Base-by-base conservation (phyloP, 2,797 vertebrate species). In the Sebastes diaconus region DNA sequence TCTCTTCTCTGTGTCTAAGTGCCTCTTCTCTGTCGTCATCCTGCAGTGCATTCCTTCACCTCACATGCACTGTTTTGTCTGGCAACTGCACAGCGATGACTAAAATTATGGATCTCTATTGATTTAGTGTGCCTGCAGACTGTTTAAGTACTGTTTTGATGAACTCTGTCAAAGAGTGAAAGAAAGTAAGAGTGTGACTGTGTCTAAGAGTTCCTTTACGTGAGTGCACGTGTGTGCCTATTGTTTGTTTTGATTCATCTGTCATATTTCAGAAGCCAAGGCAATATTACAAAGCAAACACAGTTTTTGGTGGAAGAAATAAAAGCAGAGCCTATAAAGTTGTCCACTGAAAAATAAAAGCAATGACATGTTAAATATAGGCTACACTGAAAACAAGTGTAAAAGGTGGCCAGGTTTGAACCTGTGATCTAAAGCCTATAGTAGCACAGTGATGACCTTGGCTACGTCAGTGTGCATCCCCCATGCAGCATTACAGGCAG, bases 191-290 rank as follows among this genome's bases (percentile, higher is more conserved):
- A 30, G 13, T 1, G 3, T 12, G 18, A 50, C 27, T 66, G 10
- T 42, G 18, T 42, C 29, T 22, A 4, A 32, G 22, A 42, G 24
- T 14, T 54, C 14, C 18, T 59, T 68, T 25, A 52, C 5, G 24
- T n/a, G 3, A 27, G 64, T 27, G 54, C 54, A 42, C 36, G 39
- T 30, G 22, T 73, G 18, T 32, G 27, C 22, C 25, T 8, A 1
- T 39, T 69, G 39, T 77, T 77, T 68, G n/a, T 46, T 72, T 84
- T 63, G 46, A 82, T 64, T 39, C 18, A 61, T 69, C 36, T 59
- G 68, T 77, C 70, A 73, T 60, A 70, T 61, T 75, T 82, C n/a
- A 76, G 60, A 58, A 50, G 64, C 25, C 46, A 42, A 9, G 54
- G 18, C 8, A 46, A 67, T 54, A 60, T 36, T 68, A 59, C 18